A percentile compares a stretch with the other conserved stretches of the same genome.
Conservation (phyloP, 2,797 vertebrate genomes). For the Hippopotamyrus pictus region DNA sequence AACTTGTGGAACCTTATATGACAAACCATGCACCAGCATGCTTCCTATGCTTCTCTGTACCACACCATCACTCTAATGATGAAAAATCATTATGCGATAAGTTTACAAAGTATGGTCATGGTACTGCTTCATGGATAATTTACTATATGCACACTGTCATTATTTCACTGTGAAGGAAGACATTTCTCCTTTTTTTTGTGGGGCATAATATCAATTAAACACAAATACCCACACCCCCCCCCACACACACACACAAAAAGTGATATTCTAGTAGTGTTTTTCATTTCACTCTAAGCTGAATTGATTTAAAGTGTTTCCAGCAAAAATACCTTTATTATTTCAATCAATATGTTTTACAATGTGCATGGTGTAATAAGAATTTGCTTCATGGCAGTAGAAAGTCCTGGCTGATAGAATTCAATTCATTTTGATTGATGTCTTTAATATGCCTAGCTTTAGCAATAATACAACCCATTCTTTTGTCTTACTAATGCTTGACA, state of each 20-base stretch:
- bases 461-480: constrained; percentile 8
- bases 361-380: constrained; percentile 11
- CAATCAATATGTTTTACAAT: constrained; percentile 14
- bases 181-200: background rate
- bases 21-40: background rate
- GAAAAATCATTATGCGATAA: background rate
- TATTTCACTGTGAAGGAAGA: background rate
- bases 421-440: constrained; percentile 21
- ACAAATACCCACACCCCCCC: background rate
- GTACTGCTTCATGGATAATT: background rate
- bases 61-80: background rate
- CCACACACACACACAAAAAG: background rate
- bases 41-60: background rate
- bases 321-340: constrained; percentile 1
- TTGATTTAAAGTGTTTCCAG: constrained; percentile 8
- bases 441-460: constrained; percentile 15
- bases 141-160: background rate
- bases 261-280: background rate
- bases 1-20: constrained; percentile 1
- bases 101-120: background rate
- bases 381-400: constrained; percentile 2
- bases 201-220: background rate
- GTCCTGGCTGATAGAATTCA: constrained; percentile 14
- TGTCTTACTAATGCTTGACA: constrained; percentile 4
- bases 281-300: background rate